These are phyloP conservation scores for Nesidiocoris tenuis DNA, from an alignment of 2,888 invertebrate genomes.

Conservation along the genomic window DNA sequence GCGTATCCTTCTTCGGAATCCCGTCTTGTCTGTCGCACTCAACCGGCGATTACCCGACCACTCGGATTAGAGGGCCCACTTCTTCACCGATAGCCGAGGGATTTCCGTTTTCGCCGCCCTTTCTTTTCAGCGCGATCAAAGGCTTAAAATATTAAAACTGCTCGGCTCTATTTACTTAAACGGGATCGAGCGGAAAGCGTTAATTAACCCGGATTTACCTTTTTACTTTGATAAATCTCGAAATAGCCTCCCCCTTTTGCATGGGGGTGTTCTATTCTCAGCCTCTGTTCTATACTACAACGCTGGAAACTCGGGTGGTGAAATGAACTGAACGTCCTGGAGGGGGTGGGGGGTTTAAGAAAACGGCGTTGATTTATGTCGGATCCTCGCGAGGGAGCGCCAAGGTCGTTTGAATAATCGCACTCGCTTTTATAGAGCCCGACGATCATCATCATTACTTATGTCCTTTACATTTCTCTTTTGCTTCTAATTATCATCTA, in stretches of 20 bases:
- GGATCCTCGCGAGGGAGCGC: constrained; percentile 16
- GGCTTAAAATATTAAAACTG: constrained; percentile 23
- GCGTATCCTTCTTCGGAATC: not conserved
- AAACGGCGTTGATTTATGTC: constrained; percentile 32
- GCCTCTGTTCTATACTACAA: not conserved
- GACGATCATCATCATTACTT: constrained; percentile 43
- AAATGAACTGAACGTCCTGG: not conserved
- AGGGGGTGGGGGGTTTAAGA: not conserved
- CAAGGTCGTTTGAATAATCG: constrained; percentile 43
- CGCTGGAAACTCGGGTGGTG: constrained; percentile 6
- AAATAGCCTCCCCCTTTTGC: not conserved
- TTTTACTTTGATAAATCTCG: constrained; percentile 25
- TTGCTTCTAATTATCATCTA: constrained; percentile 30
- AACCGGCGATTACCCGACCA: not conserved
- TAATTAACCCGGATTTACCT: constrained; percentile 33
- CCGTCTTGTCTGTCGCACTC: not conserved
- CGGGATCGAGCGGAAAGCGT: constrained; percentile 24
- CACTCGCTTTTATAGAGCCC: constrained; percentile 17
- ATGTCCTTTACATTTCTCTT: constrained; percentile 34
- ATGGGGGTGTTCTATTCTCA: constrained; percentile 2
- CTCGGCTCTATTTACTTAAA: constrained; percentile 16
- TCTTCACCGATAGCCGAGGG: not conserved
- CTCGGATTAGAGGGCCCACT: not conserved
- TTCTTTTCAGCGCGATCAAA: constrained; percentile 10
- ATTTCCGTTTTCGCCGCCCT: not conserved